These are phyloP conservation scores for Hippoglossus stenolepis DNA, from an alignment of 2,113 vertebrate genomes.

Conservation along the genomic window DNA sequence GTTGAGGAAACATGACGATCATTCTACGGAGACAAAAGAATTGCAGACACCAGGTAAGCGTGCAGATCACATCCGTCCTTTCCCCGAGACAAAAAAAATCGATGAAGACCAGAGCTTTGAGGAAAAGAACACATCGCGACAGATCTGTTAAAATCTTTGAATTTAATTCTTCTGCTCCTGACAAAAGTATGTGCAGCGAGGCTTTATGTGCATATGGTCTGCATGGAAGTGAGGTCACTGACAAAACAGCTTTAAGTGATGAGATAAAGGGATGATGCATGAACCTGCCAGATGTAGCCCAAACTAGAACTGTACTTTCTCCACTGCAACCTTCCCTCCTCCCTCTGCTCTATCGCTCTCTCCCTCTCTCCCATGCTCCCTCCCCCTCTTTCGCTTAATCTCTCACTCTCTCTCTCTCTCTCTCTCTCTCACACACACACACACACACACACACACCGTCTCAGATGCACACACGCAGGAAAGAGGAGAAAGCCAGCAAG, in stretches of 20 bases:
- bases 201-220: conserved; percentile 41
- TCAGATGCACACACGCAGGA: conserved; percentile 65
- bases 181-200: conserved; percentile 11
- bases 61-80: neutral
- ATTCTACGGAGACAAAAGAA: neutral
- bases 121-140: neutral
- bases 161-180: conserved; percentile 16
- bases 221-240: conserved; percentile 39
- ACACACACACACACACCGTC: conserved; percentile 55
- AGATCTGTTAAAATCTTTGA: conserved; percentile 14
- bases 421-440: conserved; percentile 13
- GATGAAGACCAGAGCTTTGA: neutral
- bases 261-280: conserved; percentile 58
- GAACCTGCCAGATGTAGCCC: conserved; percentile 68
- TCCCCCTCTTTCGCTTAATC: conserved; percentile 50
- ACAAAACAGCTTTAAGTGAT: conserved; percentile 21
- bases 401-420: conserved; percentile 20
- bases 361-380: conserved; percentile 33
- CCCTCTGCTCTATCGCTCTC: conserved; percentile 26
- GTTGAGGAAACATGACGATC: conserved; percentile 12
- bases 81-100: neutral
- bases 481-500: conserved; percentile 83
- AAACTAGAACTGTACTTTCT: conserved; percentile 73
- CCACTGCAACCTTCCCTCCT: conserved; percentile 56
- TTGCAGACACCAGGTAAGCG: neutral